These are phyloP conservation scores for Centropus bengalensis DNA, from an alignment of 2,113 vertebrate genomes.

Conservation along the genomic window DNA sequence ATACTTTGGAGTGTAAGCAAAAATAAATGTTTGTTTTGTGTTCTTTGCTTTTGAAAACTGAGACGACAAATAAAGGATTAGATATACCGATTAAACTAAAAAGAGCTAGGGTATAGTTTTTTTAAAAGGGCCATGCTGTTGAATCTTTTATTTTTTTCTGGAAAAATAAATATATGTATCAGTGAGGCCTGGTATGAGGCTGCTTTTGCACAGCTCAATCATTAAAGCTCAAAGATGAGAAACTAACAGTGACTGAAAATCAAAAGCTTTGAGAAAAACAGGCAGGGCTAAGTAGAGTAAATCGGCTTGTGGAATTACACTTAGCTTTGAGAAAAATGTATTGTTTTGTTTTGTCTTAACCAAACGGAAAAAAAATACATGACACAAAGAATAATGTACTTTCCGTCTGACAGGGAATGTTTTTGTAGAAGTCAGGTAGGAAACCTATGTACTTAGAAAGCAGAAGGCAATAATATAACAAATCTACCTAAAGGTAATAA, in stretches of 20 bases:
- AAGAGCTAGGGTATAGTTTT: background rate
- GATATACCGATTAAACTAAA: background rate
- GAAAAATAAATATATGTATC: background rate
- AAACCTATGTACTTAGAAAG: background rate
- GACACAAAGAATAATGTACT: background rate
- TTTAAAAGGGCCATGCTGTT: background rate
- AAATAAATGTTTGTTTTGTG: background rate
- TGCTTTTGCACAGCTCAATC: background rate
- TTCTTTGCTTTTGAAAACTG: background rate
- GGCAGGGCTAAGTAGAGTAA: background rate
- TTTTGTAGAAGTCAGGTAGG: background rate
- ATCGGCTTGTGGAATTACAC: background rate
- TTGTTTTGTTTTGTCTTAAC: background rate
- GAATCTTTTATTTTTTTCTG: background rate
- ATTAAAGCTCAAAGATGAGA: background rate
- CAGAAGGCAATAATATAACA: background rate
- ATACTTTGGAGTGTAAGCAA: slow-evolving; percentile 3
- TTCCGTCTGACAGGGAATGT: background rate
- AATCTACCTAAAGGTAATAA: background rate
- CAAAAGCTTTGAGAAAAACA: background rate
- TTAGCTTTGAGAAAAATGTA: background rate
- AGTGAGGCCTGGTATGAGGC: background rate
- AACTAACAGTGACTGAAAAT: background rate
- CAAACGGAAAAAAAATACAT: background rate
- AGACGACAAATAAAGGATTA: background rate